Evolutionary conservation across 53 echinoderm and acorn worm species (phyloP).

Genomic region (Stichopus horrens): DNA sequence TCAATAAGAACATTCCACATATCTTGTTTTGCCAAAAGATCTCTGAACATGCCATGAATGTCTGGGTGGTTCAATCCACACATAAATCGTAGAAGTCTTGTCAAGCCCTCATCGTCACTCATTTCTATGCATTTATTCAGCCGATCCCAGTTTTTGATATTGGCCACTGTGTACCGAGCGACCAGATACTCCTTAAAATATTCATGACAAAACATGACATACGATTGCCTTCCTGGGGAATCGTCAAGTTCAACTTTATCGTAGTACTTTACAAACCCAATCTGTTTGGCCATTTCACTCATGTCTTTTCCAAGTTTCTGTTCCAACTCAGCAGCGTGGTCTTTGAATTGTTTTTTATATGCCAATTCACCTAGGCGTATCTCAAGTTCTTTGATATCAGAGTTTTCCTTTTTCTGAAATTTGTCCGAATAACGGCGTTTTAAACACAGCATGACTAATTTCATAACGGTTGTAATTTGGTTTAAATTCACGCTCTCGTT

Average conservation of each 20-base stretch:
- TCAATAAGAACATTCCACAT: too few species aligned
- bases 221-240: neutral
- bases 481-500: neutral
- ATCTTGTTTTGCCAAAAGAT: too few species aligned
- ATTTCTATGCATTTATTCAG: too few species aligned
- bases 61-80: too few species aligned
- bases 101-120: too few species aligned
- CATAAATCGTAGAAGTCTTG: too few species aligned
- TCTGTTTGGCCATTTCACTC: neutral
- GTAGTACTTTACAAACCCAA: neutral
- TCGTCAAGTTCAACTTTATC: neutral
- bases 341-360: neutral
- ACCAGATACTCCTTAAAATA: constrained; percentile 5
- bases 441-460: neutral
- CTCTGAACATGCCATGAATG: too few species aligned
- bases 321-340: too few species aligned
- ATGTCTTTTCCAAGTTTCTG: too few species aligned
- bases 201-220: constrained; percentile 10
- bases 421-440: constrained; percentile 21
- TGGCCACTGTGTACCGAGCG: neutral
- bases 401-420: neutral
- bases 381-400: neutral
- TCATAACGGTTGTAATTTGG: constrained; percentile 1
- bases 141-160: too few species aligned
- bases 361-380: neutral